A percentile compares a stretch with the other conserved stretches of the same genome.
Evolutionary conservation across 2,888 invertebrate genomes (phyloP).

Genomic region (Pristionchus arcanus): DNA sequence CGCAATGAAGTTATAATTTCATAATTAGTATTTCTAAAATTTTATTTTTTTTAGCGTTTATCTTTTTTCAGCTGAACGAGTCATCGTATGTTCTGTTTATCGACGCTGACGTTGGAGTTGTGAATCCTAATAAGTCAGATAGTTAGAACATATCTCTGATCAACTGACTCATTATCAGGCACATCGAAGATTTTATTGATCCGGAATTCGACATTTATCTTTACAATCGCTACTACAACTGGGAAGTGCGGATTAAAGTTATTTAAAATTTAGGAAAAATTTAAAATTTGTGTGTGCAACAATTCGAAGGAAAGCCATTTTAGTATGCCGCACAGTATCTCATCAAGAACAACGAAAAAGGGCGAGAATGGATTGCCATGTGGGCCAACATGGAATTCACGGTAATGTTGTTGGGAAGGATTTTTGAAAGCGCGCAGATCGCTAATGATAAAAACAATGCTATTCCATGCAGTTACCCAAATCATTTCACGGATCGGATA

Average conservation of each 20-base stretch:
- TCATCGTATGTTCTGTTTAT: neutral
- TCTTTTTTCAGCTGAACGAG: neutral
- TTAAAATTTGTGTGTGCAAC: no score
- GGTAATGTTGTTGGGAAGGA: neutral
- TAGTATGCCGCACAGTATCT: constrained; percentile 17
- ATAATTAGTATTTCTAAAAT: no score
- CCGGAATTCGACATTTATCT: constrained; percentile 27
- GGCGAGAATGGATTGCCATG: neutral
- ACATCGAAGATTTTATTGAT: constrained; percentile 10
- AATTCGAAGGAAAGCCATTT: neutral
- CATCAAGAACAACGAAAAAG: neutral
- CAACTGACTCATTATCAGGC: neutral
- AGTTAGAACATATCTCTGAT: neutral
- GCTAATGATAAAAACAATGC: neutral
- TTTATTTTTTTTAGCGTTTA: no score
- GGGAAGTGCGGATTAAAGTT: neutral
- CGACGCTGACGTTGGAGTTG: constrained; percentile 37
- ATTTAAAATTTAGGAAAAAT: no score
- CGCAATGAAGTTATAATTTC: neutral
- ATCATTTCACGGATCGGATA: constrained; percentile 29
- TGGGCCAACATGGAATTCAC: neutral
- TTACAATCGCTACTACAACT: constrained; percentile 13
- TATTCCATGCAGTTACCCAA: neutral
- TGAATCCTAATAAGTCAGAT: constrained; percentile 24
- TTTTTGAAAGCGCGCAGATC: neutral